Evolutionary conservation across 1,140 invertebrate genomes (phyloP).

Genomic region (Asbolus verrucosus): DNA sequence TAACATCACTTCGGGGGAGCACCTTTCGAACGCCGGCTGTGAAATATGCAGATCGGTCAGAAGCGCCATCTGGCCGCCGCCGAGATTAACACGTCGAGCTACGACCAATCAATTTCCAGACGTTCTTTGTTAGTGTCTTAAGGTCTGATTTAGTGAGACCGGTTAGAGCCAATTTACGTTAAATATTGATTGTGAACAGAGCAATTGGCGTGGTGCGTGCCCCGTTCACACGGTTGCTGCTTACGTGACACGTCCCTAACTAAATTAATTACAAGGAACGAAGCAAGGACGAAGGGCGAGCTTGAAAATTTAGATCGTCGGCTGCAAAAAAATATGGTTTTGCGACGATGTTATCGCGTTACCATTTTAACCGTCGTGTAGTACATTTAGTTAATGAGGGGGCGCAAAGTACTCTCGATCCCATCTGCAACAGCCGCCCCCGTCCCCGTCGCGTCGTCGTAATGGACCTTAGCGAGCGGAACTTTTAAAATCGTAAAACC

Average conservation of each 20-base stretch:
- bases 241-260: constrained; percentile 50
- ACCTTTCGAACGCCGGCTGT: no score
- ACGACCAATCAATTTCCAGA: constrained; percentile 34
- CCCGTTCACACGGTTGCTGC: constrained; percentile 46
- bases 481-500: constrained; percentile 44
- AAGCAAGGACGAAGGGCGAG: constrained; percentile 17
- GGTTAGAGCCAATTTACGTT: constrained; percentile 52
- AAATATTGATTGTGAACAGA: constrained; percentile 51
- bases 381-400: constrained; percentile 42
- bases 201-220: constrained; percentile 48
- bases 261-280: constrained; percentile 50
- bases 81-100: constrained; percentile 12
- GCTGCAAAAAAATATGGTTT: constrained; percentile 4
- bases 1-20: no score
- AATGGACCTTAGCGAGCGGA: constrained; percentile 40
- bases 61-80: no score
- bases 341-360: constrained; percentile 3
- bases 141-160: constrained; percentile 46
- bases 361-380: constrained; percentile 24
- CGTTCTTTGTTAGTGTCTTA: constrained; percentile 48
- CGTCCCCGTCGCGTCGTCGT: constrained; percentile 10
- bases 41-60: no score
- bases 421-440: constrained; percentile 8
- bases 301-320: constrained; percentile 14
- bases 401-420: constrained; percentile 36